Percentiles rank a stretch among this genome's conserved stretches.
These are phyloP conservation scores for Orchestes rusci DNA, from an alignment of 2,888 invertebrate genomes.

Conservation along the genomic window DNA sequence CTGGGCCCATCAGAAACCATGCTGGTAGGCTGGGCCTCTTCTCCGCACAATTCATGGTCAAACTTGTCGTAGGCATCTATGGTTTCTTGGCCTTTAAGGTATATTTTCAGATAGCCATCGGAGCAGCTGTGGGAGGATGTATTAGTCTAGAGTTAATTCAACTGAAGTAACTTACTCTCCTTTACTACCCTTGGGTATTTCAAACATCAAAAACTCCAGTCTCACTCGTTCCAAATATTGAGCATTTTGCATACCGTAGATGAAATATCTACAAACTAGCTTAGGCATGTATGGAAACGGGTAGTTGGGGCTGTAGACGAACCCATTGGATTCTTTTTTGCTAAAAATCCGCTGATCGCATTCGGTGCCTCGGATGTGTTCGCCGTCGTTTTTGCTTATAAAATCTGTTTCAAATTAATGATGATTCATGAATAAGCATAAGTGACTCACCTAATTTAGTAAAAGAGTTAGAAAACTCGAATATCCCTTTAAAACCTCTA, in stretches of 20 bases:
- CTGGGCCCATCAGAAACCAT: constrained; percentile 88
- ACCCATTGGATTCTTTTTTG: constrained; percentile 85
- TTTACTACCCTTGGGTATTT: constrained; percentile 76
- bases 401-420: constrained; percentile 55
- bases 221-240: constrained; percentile 92
- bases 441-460: constrained; percentile 89
- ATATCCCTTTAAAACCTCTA: constrained; percentile 97
- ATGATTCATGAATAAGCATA: not conserved
- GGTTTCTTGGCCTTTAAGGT: constrained; percentile 86
- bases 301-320: constrained; percentile 93
- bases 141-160: no score
- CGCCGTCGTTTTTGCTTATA: constrained; percentile 86
- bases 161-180: constrained; percentile 66
- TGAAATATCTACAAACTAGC: constrained; percentile 92
- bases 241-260: constrained; percentile 96
- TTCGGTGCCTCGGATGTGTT: constrained; percentile 94
- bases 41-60: constrained; percentile 88
- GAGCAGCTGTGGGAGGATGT: constrained; percentile 73
- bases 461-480: constrained; percentile 97
- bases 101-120: constrained; percentile 85
- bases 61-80: constrained; percentile 90
- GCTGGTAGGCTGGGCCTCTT: constrained; percentile 64
- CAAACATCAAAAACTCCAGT: constrained; percentile 81
- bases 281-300: constrained; percentile 93
- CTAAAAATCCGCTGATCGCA: constrained; percentile 98